Conservation (phyloP, 37 sponge, comb jelly and placozoan genomes). For the Axinella damicornis region DNA sequence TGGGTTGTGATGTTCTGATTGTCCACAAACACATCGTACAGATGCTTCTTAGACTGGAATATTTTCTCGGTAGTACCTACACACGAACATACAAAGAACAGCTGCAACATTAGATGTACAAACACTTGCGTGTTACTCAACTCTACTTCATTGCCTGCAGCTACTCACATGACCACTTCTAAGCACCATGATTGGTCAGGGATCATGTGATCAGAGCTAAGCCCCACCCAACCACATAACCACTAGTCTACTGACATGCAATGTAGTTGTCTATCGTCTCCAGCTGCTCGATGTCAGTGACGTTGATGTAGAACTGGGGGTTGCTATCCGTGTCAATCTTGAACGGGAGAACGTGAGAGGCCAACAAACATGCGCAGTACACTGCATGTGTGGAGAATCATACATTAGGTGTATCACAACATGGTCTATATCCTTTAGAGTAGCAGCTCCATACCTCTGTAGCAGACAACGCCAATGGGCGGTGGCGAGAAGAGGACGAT, state of each 20-base stretch:
- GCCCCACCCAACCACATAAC: too few relatives aligned
- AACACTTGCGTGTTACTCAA: too few relatives aligned
- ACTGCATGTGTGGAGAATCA: conserved; percentile 75
- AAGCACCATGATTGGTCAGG: too few relatives aligned
- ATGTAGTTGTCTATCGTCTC: conserved; percentile 59
- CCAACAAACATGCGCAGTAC: conserved; percentile 80
- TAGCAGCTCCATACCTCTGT: too few relatives aligned
- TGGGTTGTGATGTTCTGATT: conserved; percentile 29
- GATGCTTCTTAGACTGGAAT: conserved; percentile 70
- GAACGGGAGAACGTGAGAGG: conserved; percentile 39
- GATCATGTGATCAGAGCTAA: too few relatives aligned
- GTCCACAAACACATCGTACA: conserved; percentile 88
- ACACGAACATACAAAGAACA: too few relatives aligned
- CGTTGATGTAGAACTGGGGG: conserved; percentile 92
- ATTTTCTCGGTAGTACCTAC: conserved; percentile 93
- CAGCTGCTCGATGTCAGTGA: conserved; percentile 82
- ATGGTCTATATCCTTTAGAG: too few relatives aligned
- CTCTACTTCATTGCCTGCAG: too few relatives aligned
- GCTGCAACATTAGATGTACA: too few relatives aligned
- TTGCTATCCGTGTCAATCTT: conserved; percentile 65
- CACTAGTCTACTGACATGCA: conserved; percentile 85
- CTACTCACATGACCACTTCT: too few relatives aligned
- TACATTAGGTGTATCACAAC: too few relatives aligned
- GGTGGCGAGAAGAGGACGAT: conserved; percentile 91
- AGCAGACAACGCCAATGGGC: conserved; percentile 85